Percentiles rank a stretch among this genome's conserved stretches.
These are phyloP conservation scores for Philypnodon macrostomus DNA, from an alignment of 2,797 vertebrate species.

Conservation along the genomic window DNA sequence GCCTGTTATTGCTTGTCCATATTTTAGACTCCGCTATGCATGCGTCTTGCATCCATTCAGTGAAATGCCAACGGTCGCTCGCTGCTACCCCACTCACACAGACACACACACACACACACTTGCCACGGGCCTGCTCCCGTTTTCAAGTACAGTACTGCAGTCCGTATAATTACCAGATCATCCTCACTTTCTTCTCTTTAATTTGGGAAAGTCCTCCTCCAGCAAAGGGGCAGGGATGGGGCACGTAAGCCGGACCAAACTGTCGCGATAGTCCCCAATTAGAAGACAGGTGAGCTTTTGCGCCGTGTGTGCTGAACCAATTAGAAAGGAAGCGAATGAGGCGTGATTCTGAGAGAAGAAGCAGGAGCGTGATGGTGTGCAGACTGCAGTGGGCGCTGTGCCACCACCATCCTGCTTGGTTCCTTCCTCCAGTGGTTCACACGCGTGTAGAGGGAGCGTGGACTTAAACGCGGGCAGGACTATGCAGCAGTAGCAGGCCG, in stretches of 20 bases:
- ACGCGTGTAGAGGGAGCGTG: neutral
- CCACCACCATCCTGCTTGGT: constrained; percentile 15
- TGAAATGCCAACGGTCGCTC: constrained; percentile 18
- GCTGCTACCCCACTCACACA: constrained; percentile 1
- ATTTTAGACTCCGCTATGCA: constrained; percentile 12
- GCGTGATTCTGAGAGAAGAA: constrained; percentile 29
- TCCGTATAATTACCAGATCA: constrained; percentile 8
- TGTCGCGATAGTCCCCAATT: constrained; percentile 53
- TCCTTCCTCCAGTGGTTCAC: constrained; percentile 21
- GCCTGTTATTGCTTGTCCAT: constrained; percentile 41
- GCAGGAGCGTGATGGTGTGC: constrained; percentile 8
- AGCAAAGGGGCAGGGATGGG: constrained; percentile 19
- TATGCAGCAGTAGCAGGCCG: no score
- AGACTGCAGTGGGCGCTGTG: constrained; percentile 51
- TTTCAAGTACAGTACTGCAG: constrained; percentile 11
- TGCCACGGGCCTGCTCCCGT: constrained; percentile 18
- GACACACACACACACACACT: neutral
- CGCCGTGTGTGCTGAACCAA: constrained; percentile 28
- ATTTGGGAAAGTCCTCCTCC: constrained; percentile 2
- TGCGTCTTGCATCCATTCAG: constrained; percentile 32
- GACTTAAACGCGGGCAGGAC: neutral
- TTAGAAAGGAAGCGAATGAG: constrained; percentile 31
- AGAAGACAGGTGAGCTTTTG: constrained; percentile 46
- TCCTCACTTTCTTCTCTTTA: neutral
- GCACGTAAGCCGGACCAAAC: constrained; percentile 24